These are phyloP conservation scores for Zaprionus ornatus DNA, from an alignment of 1,140 invertebrate species.

Conservation along the genomic window DNA sequence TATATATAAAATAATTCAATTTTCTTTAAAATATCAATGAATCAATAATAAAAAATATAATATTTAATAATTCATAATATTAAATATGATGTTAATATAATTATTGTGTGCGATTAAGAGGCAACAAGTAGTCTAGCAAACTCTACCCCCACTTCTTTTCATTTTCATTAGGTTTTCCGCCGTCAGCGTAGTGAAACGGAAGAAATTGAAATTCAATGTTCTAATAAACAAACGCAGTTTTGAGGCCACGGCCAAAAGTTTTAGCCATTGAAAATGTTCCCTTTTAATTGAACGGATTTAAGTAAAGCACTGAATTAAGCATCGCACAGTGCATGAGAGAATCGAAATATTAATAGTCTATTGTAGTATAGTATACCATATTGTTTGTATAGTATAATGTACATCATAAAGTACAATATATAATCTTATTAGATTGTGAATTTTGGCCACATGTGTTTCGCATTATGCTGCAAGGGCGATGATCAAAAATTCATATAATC, in stretches of 20 bases:
- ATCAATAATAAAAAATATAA: no score
- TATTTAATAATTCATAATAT: no score
- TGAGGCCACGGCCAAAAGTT: constrained; percentile 43
- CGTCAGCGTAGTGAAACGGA: constrained; percentile 42
- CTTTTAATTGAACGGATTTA: not conserved
- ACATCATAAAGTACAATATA: not conserved
- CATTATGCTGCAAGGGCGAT: constrained; percentile 55
- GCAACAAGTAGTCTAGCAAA: not conserved
- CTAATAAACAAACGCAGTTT: constrained; percentile 43
- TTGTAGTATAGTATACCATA: not conserved
- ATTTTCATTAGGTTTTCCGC: constrained; percentile 2
- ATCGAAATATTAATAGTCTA: constrained; percentile 1
- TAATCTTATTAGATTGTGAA: not conserved
- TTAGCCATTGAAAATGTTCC: constrained; percentile 24
- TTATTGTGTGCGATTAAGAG: not conserved
- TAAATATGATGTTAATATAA: no score
- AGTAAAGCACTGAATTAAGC: constrained; percentile 1
- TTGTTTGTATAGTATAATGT: not conserved
- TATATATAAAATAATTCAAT: no score
- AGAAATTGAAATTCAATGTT: constrained; percentile 60
- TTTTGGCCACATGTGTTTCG: constrained; percentile 52
- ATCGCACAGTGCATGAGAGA: not conserved
- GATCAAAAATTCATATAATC: constrained; percentile 1
- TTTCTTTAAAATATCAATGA: no score
- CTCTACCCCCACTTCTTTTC: not conserved